Evolutionary conservation across 2,888 invertebrate species (phyloP).

Genomic region (Perizoma flavofasciatum): DNA sequence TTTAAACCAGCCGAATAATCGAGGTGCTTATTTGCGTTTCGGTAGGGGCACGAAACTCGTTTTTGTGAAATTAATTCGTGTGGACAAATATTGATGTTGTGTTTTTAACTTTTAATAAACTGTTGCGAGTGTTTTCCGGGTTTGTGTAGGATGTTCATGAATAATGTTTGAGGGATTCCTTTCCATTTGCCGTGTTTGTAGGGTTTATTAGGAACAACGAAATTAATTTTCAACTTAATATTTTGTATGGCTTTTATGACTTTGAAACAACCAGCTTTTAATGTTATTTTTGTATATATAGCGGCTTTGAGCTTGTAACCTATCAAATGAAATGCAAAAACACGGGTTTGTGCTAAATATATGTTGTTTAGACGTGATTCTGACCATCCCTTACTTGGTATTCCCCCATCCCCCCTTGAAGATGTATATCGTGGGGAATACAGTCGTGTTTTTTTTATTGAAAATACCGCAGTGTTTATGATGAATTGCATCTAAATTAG

Average conservation of each 20-base stretch:
- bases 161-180: conserved; percentile 28
- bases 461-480: too few species aligned
- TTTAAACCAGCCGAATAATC: conserved; percentile 56
- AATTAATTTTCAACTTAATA: conserved; percentile 7
- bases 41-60: conserved; percentile 43
- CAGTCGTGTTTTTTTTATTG: too few species aligned
- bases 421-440: too few species aligned
- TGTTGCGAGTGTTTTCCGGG: conserved; percentile 26
- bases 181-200: conserved; percentile 21
- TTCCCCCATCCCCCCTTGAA: too few species aligned
- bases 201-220: conserved; percentile 15
- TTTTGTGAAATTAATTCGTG: conserved; percentile 41
- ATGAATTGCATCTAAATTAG: too few species aligned
- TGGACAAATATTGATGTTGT: conserved; percentile 43
- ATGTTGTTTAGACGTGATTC: too few species aligned
- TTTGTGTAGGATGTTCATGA: conserved; percentile 23
- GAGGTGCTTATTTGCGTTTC: conserved; percentile 57
- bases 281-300: background rate
- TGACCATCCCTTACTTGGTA: too few species aligned
- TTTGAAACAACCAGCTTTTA: background rate
- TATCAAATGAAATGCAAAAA: too few species aligned
- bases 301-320: too few species aligned
- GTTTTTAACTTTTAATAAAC: conserved; percentile 41
- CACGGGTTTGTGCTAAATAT: too few species aligned
- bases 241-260: conserved; percentile 9